A percentile compares a stretch with the other conserved stretches of the same genome.
These are phyloP conservation scores for Achroia grisella DNA, from an alignment of 1,140 invertebrate genomes.

Conservation along the genomic window DNA sequence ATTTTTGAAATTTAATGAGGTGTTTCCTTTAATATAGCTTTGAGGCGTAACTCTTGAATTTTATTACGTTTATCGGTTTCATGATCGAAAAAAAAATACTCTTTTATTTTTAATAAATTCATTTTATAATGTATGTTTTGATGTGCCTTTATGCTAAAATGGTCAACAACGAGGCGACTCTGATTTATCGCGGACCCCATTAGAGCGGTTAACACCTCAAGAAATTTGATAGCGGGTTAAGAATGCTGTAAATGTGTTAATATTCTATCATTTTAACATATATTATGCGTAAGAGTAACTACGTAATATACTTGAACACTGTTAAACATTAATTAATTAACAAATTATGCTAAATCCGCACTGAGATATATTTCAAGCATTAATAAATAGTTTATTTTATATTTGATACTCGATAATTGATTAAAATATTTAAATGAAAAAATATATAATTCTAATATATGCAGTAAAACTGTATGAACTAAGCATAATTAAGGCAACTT, in stretches of 20 bases:
- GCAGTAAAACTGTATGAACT: too few relatives aligned
- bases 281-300: background rate
- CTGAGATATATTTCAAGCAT: too few relatives aligned
- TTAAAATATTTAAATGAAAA: too few relatives aligned
- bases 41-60: conserved; percentile 24
- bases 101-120: too few relatives aligned
- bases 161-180: conserved; percentile 15
- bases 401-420: too few relatives aligned
- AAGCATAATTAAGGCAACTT: too few relatives aligned
- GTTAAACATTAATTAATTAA: too few relatives aligned
- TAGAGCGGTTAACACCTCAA: conserved; percentile 21
- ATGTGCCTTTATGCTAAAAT: conserved; percentile 22
- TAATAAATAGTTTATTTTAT: too few relatives aligned
- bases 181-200: conserved; percentile 18
- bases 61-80: conserved; percentile 30
- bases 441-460: too few relatives aligned
- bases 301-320: background rate
- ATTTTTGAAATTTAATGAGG: conserved; percentile 28
- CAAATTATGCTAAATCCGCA: too few relatives aligned
- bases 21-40: conserved; percentile 24
- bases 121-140: conserved; percentile 7
- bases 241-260: conserved; percentile 12
- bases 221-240: conserved; percentile 22
- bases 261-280: conserved; percentile 5
- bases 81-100: conserved; percentile 6